Conservation (phyloP, 2,888 invertebrate species). For the Xylota sylvarum region DNA sequence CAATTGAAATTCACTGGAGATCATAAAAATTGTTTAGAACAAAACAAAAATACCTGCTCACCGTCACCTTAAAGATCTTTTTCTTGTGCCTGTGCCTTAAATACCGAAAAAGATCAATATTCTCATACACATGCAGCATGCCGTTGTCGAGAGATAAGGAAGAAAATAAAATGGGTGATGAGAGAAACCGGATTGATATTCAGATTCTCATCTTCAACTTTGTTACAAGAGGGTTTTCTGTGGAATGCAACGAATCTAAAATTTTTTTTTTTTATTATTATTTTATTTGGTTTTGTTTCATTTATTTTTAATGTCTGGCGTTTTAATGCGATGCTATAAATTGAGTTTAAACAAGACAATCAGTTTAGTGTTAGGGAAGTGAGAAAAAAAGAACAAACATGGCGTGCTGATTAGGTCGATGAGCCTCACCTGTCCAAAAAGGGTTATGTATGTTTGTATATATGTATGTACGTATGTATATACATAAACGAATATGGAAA, state of each 20-base stretch:
- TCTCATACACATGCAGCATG: background rate
- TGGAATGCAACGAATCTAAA: conserved; percentile 22
- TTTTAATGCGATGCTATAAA: conserved; percentile 45
- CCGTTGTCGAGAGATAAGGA: background rate
- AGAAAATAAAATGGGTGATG: conserved; percentile 24
- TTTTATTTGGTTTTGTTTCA: conserved; percentile 22
- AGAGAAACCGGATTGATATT: conserved; percentile 42
- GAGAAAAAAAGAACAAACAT: conserved; percentile 18
- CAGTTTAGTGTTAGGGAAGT: conserved; percentile 2
- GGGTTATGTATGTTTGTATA: too few species aligned
- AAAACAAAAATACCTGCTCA: conserved; percentile 12
- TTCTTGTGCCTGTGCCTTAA: background rate
- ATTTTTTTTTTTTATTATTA: conserved; percentile 4
- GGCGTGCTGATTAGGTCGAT: conserved; percentile 8
- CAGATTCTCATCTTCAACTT: conserved; percentile 30
- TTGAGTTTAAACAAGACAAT: conserved; percentile 19
- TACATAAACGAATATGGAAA: too few species aligned
- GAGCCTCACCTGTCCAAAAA: background rate
- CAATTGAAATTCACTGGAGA: conserved; percentile 29
- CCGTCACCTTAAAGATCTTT: conserved; percentile 2
- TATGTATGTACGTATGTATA: too few species aligned
- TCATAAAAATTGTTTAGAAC: conserved; percentile 8
- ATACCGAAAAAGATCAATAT: conserved; percentile 34
- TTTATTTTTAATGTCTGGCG: conserved; percentile 16
- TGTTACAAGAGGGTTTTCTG: conserved; percentile 34